These are phyloP conservation scores for Potorous gilbertii DNA, from an alignment of 2,797 vertebrate genomes.

Conservation along the genomic window DNA sequence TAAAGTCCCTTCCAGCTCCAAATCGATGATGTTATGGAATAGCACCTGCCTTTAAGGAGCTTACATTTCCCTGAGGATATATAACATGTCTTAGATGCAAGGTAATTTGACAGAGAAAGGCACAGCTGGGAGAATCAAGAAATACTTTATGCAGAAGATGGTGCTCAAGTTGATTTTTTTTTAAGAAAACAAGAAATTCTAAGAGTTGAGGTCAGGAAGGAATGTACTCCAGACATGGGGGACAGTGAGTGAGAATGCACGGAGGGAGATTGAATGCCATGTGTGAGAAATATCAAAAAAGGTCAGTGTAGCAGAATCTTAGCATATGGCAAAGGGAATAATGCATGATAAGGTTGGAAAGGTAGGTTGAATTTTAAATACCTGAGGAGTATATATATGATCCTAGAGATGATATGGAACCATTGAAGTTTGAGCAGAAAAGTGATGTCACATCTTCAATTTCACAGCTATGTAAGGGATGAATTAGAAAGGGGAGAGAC, in stretches of 20 bases:
- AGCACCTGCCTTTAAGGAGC: not conserved
- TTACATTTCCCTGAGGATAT: not conserved
- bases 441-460: not conserved
- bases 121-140: not conserved
- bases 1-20: not conserved
- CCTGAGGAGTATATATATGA: not conserved
- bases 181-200: not conserved
- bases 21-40: not conserved
- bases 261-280: not conserved
- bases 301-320: not conserved
- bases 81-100: not conserved
- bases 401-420: not conserved
- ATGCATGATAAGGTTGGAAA: not conserved
- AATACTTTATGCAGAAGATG: not conserved
- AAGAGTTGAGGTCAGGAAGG: not conserved
- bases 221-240: not conserved
- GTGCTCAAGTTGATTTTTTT: not conserved
- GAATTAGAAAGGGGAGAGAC: not conserved
- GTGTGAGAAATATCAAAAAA: not conserved
- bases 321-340: not conserved
- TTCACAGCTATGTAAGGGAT: not conserved
- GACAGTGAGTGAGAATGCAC: not conserved
- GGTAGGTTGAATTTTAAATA: not conserved
- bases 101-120: not conserved
- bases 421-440: not conserved